Evolutionary conservation across 2,113 vertebrate species (phyloP), one percentile per base, ranked within the genome.

Genomic region (Thryonomys swinderianus): DNA sequence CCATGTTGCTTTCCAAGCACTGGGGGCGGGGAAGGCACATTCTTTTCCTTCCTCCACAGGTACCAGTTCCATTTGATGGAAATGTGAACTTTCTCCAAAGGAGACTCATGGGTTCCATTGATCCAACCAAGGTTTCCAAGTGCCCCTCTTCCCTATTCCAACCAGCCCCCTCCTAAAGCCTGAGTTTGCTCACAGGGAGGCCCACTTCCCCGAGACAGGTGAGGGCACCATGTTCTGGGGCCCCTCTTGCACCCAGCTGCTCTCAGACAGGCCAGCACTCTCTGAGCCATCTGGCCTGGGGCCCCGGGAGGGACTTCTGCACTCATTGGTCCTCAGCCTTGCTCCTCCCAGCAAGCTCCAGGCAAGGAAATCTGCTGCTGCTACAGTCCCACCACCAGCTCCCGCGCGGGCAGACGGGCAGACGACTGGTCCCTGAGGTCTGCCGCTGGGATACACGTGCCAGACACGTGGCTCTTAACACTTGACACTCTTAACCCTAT

Each of bases 401-500:
- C 96, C 96, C 45, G 32, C 57, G 7, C 9, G 5, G 57, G n/a
- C 23, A 25, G 84, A 71, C 20, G 16, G 88, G 95, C 96, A 95
- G 98, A 98, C 94, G 96, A 97, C 92, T 96, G 96, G 98, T 97
- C 94, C 97, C 97, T 90, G 18, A 98, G 97, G 97, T 97, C 98
- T 98, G 80, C 86, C 62, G 7, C 98, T 93, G 97, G 98, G 97
- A 98, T 67, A 74, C 98, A 91, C 97, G 98, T 97, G 96, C 97
- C 98, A 97, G 98, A 98, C 93, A 95, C 87, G 95, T 97, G 98
- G 95, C 97, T 53, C 95, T 97, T 98, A 98, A 98, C 98, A 96
- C 80, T 97, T 97, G 98, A 97, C 94, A 71, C 64, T 9, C 97
- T 97, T 98, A 99, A 99, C 98, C 98, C 91, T 97, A 98, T 97